Percentiles rank a stretch among this genome's conserved stretches.
Conservation (phyloP, 2,888 invertebrate genomes). For the Darwinula stevensoni region DNA sequence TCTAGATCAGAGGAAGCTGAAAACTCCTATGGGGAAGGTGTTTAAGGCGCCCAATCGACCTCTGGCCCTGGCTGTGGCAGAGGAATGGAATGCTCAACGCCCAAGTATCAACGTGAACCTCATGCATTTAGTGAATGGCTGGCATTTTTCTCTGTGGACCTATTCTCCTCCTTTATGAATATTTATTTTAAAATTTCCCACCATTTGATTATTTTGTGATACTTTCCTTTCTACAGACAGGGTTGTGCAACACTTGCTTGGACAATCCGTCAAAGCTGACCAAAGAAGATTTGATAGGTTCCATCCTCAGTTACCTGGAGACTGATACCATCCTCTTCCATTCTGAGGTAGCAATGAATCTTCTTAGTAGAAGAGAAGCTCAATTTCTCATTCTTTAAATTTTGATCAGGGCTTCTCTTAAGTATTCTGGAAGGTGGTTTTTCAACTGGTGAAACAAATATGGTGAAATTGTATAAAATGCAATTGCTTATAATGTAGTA, state of each 20-base stretch:
- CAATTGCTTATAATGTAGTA: too few species aligned
- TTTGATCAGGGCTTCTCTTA: too few species aligned
- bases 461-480: too few species aligned
- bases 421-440: too few species aligned
- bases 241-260: constrained; percentile 57
- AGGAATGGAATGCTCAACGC: constrained; percentile 74
- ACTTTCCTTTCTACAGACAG: constrained; percentile 27
- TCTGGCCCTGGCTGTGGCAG: constrained; percentile 66
- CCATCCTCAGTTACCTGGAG: constrained; percentile 43
- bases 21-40: constrained; percentile 54
- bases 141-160: neutral
- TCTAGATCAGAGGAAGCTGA: constrained; percentile 57
- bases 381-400: too few species aligned
- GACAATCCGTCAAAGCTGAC: constrained; percentile 69
- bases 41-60: constrained; percentile 53
- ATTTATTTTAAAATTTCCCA: neutral
- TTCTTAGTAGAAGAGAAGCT: too few species aligned
- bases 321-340: constrained; percentile 56
- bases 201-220: constrained; percentile 5
- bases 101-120: constrained; percentile 37
- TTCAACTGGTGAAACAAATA: too few species aligned
- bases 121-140: constrained; percentile 90
- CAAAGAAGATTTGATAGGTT: constrained; percentile 39
- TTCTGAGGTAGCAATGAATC: constrained; percentile 24
- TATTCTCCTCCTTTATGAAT: neutral